Evolutionary conservation across 2,888 invertebrate species (phyloP), one percentile per base, ranked within the genome.

Genomic region (Calliphora vomitoria): DNA sequence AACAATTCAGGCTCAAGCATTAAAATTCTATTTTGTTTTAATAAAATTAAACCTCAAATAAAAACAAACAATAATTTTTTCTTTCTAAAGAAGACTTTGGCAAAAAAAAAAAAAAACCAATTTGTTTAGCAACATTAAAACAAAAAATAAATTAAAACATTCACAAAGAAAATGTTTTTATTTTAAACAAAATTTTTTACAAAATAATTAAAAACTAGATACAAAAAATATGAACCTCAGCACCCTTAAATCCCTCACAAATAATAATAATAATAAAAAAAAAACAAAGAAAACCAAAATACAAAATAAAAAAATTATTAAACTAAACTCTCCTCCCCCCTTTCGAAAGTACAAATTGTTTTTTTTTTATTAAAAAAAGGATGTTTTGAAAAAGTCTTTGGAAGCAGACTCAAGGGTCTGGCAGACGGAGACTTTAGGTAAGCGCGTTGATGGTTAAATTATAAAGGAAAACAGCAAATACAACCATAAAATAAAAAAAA

Each of bases 271-370:
- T 86, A 79, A n/a, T n/a, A n/a, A n/a, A n/a, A n/a, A n/a, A 85
- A 75, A 89, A 76, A 85, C 88, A 87, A 88, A 89, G 83, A 84
- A 76, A 89, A 90, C 88, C 87, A 86, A 87, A 87, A 89, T 84
- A 81, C 87, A 89, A 86, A 90, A 88, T 89, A 89, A 89, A 89
- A 89, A 90, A 91, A 91, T 91, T 91, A 91, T 71, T 72, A 79
- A 85, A 82, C 74, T 82, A 79, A 82, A 85, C 82, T 92, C 93
- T 92, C 93, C 93, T 92, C 92, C 93, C 93, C 93, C 92, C 92
- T 93, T 93, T 93, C 93, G 93, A 93, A 92, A 93, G 93, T 93
- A 93, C 93, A 93, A 93, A 93, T 93, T 93, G 93, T 93, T 93
- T 91, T 92, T 92, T 82, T 55, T 92, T 92, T 82, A 55, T 55